phyloP scores from a whole-genome alignment of 2,888 invertebrate genomes.

The Torymus tubicola region DNA sequence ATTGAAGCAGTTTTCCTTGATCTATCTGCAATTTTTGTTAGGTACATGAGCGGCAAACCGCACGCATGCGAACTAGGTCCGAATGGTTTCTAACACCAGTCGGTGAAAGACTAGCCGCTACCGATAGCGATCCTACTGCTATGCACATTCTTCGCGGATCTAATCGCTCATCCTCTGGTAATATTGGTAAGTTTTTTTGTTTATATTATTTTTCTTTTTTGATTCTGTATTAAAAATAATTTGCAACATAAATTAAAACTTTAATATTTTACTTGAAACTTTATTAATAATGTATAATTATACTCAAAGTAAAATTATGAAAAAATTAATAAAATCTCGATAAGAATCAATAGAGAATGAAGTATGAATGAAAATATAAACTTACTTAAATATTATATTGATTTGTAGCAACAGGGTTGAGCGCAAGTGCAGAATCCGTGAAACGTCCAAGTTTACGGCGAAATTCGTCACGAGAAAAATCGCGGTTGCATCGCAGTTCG shows the following conservation, averaged over 20 bases:
- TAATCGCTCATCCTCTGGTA: constrained; percentile 79
- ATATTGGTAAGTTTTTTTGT: constrained; percentile 77
- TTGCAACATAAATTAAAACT: too few species aligned
- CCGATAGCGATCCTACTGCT: constrained; percentile 76
- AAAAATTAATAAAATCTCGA: too few species aligned
- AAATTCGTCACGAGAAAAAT: constrained; percentile 77
- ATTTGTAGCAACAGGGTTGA: constrained; percentile 67
- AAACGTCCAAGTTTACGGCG: constrained; percentile 75
- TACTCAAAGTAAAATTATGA: too few species aligned
- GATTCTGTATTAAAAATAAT: background rate
- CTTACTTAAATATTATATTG: constrained; percentile 19
- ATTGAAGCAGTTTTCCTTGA: constrained; percentile 42
- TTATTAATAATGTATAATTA: too few species aligned
- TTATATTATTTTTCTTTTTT: constrained; percentile 5
- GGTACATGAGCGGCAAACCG: constrained; percentile 97
- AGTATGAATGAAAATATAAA: too few species aligned
- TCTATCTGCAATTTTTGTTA: constrained; percentile 70
- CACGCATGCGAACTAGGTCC: constrained; percentile 96
- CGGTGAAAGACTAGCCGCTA: constrained; percentile 77
- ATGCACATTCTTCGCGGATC: constrained; percentile 77
- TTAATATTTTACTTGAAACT: too few species aligned
- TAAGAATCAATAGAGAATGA: too few species aligned
- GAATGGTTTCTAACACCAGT: constrained; percentile 96
- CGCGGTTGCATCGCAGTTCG: constrained; percentile 77
- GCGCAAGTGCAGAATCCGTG: constrained; percentile 74